Evolutionary conservation across 2,888 invertebrate genomes (phyloP).

Genomic region (Parochlus steinenii): DNA sequence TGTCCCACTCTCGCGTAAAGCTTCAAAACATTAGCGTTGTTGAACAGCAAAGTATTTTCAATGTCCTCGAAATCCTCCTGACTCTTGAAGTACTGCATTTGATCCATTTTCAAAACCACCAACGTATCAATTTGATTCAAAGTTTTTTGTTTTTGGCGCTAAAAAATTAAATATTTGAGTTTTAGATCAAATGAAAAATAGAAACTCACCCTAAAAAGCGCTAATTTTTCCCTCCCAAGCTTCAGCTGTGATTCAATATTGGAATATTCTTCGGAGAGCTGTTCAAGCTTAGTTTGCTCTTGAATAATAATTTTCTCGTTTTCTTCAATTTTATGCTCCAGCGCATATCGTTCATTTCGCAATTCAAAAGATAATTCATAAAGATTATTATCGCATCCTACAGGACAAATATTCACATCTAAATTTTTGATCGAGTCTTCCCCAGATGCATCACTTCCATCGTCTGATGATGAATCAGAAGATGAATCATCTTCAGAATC

Average conservation of each 20-base stretch:
- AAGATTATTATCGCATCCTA: slow-evolving; percentile 48
- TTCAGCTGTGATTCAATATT: slow-evolving; percentile 37
- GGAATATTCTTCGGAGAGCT: slow-evolving; percentile 38
- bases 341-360: slow-evolving; percentile 36
- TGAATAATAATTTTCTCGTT: slow-evolving; percentile 36
- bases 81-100: slow-evolving; percentile 40
- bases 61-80: slow-evolving; percentile 32
- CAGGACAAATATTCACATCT: slow-evolving; percentile 55
- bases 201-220: slow-evolving; percentile 42
- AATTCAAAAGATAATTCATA: slow-evolving; percentile 49
- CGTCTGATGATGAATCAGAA: slow-evolving; percentile 39
- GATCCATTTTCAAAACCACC: slow-evolving; percentile 49
- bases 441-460: slow-evolving; percentile 44
- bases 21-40: slow-evolving; percentile 36
- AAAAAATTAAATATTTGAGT: slow-evolving; percentile 15
- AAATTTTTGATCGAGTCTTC: slow-evolving; percentile 48
- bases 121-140: slow-evolving; percentile 61
- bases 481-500: slow-evolving; percentile 19
- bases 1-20: slow-evolving; percentile 45
- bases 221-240: slow-evolving; percentile 38
- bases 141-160: slow-evolving; percentile 57
- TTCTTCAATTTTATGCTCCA: slow-evolving; percentile 42
- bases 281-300: slow-evolving; percentile 23
- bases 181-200: background rate
- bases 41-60: slow-evolving; percentile 41